A percentile compares a stretch with the other conserved stretches of the same genome.
Evolutionary conservation across 2,888 invertebrate genomes (phyloP).

Genomic region (Nephrotoma guestfalica): DNA sequence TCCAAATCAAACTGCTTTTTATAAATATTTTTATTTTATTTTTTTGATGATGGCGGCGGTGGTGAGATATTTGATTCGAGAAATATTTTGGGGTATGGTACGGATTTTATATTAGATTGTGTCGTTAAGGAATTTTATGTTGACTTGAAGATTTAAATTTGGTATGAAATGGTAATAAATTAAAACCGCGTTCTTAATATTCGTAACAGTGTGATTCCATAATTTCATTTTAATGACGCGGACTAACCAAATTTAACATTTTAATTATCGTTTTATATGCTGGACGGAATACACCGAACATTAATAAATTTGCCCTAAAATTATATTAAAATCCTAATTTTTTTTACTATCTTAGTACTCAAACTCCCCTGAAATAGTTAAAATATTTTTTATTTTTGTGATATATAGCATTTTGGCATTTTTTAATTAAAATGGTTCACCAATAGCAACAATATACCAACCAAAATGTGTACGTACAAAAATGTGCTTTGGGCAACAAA

Average conservation of each 20-base stretch:
- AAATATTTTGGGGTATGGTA: background rate
- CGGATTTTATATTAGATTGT: background rate
- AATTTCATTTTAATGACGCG: background rate
- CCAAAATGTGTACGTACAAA: background rate
- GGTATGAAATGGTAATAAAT: background rate
- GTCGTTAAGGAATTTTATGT: background rate
- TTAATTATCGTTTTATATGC: background rate
- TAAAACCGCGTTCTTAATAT: background rate
- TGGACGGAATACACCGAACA: background rate
- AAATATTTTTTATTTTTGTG: background rate
- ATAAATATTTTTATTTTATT: background rate
- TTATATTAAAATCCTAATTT: background rate
- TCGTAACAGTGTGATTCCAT: background rate
- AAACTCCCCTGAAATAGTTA: background rate
- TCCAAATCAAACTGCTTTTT: background rate
- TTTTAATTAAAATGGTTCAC: background rate
- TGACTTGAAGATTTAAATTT: background rate
- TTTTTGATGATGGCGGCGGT: background rate
- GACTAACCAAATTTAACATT: background rate
- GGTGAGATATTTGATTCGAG: background rate
- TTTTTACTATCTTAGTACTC: background rate
- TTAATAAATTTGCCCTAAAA: background rate
- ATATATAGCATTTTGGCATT: background rate
- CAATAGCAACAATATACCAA: background rate
- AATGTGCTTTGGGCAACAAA: background rate